These are phyloP conservation scores for Paradoxurus hermaphroditus DNA, from an alignment of 2,113 vertebrate genomes.

Conservation along the genomic window DNA sequence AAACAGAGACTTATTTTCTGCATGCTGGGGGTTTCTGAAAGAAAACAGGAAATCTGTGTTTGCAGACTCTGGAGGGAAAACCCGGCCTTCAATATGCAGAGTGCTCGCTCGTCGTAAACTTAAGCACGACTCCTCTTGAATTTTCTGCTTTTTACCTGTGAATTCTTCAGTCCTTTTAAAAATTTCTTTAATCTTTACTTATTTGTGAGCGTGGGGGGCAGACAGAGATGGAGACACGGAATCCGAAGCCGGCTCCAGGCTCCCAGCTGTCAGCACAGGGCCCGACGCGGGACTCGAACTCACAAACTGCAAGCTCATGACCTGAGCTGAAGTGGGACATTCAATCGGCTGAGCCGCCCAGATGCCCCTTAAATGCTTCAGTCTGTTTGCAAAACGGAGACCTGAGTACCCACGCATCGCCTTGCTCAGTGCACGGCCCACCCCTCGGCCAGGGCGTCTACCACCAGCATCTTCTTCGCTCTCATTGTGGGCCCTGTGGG, in stretches of 20 bases:
- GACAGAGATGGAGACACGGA: too few species aligned
- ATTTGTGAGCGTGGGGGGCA: too few species aligned
- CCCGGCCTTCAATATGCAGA: background rate
- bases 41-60: background rate
- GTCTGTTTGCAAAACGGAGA: background rate
- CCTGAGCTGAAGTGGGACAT: too few species aligned
- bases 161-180: background rate
- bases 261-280: too few species aligned
- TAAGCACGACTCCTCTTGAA: accelerated
- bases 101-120: background rate
- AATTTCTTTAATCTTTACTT: too few species aligned
- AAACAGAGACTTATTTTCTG: background rate
- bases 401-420: accelerated
- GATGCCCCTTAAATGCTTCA: background rate
- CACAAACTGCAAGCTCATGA: too few species aligned
- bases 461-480: background rate
- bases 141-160: background rate
- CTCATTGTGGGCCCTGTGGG: accelerated
- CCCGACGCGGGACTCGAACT: too few species aligned
- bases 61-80: background rate
- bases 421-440: background rate
- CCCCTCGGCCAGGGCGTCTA: background rate
- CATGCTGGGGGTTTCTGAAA: background rate
- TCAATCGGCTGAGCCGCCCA: too few species aligned
- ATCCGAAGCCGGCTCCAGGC: too few species aligned